These are phyloP conservation scores for Syngnathus typhle DNA, from an alignment of 2,113 vertebrate species.

Conservation along the genomic window DNA sequence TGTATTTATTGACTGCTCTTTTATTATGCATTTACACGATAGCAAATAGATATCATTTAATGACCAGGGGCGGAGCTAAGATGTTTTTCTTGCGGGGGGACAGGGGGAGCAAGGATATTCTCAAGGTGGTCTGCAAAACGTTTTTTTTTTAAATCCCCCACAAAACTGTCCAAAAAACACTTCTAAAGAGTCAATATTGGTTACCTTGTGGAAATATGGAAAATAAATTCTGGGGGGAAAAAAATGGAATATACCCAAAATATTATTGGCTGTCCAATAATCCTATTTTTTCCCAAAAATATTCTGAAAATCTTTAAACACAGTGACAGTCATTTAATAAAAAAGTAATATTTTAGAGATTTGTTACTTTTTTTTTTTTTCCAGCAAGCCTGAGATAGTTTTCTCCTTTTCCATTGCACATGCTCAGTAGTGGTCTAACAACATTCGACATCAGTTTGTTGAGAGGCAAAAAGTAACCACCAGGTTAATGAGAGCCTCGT, in stretches of 20 bases:
- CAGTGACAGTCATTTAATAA: constrained; percentile 6
- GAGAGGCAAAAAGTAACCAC: background rate
- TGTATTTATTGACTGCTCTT: constrained; percentile 65
- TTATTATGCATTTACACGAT: constrained; percentile 28
- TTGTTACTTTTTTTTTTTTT: constrained; percentile 22
- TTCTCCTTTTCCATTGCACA: constrained; percentile 27
- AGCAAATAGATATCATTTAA: background rate
- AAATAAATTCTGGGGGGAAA: no score
- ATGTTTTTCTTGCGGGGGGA: no score
- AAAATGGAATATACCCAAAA: no score
- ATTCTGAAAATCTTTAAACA: background rate
- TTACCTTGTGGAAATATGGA: no score
- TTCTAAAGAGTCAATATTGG: no score
- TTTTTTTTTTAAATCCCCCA: no score
- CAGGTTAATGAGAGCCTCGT: background rate
- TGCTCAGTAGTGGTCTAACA: background rate
- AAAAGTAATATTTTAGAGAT: constrained; percentile 20
- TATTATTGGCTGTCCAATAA: background rate
- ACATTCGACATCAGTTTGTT: background rate
- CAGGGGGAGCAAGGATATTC: background rate
- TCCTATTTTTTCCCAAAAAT: no score
- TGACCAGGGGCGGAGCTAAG: background rate
- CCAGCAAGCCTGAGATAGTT: constrained; percentile 50
- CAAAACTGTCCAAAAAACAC: no score
- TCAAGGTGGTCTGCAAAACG: no score